phyloP scores from a whole-genome alignment of 2,113 vertebrate species.

The Phalacrocorax brasilianus region DNA sequence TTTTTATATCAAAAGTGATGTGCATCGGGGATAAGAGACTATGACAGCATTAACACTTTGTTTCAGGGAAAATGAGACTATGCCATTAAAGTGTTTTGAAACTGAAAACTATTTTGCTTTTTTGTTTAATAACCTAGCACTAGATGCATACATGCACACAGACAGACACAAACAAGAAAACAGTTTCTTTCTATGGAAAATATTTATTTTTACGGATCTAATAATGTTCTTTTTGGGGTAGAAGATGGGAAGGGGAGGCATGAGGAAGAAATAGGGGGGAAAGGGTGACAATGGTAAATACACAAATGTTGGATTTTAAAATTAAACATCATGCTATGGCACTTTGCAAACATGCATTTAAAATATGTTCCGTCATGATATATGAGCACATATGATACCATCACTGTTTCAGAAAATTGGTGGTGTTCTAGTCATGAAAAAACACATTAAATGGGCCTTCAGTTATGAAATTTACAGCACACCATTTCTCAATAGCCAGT shows the following conservation, averaged over 20 bases:
- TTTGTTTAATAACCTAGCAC: not conserved
- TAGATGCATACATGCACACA: not conserved
- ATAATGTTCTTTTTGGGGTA: not conserved
- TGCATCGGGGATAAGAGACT: not conserved
- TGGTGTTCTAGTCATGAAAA: slow-evolving; percentile 36
- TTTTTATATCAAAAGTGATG: not conserved
- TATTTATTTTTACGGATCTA: not conserved
- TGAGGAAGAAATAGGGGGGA: not conserved
- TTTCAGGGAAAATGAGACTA: slow-evolving; percentile 43
- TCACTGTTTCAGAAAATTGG: slow-evolving; percentile 43
- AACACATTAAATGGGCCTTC: slow-evolving; percentile 49
- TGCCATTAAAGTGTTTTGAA: slow-evolving; percentile 33
- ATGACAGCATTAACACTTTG: slow-evolving; percentile 3
- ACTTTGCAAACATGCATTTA: slow-evolving; percentile 5
- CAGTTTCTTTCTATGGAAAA: not conserved
- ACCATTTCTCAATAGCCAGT: slow-evolving; percentile 25
- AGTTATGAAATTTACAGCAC: slow-evolving; percentile 55
- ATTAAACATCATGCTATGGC: not conserved
- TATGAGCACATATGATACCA: not conserved
- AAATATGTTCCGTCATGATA: slow-evolving; percentile 28
- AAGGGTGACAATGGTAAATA: not conserved
- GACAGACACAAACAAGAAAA: not conserved
- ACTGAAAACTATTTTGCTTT: not conserved
- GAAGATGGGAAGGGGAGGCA: not conserved
- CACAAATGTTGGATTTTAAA: not conserved